Base-by-base conservation (phyloP, 2,888 invertebrate species). In the Pandemis heparana region DNA sequence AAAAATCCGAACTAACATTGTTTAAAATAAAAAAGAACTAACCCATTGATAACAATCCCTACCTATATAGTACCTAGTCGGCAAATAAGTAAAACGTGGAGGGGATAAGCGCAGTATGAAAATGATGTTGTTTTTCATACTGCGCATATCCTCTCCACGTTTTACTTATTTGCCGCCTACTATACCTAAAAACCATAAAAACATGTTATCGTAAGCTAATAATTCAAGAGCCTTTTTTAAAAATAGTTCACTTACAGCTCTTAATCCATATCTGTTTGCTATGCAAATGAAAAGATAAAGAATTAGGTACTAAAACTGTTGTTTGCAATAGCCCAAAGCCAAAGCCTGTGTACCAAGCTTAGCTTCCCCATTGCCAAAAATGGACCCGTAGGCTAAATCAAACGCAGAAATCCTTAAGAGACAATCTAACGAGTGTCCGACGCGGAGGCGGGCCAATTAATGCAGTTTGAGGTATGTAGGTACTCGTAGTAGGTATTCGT, bases 381-480 rank as follows among this genome's bases (percentile, higher is more conserved):
- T 12, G 23, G 2, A 32, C 23, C 23, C 23, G 56, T 10, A 56
- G 53, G 53, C 9, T 12, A 56, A 23, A 56, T 23, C 56, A 23
- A 23, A 56, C 10, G 56, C 18, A 23, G 14, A 18, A 56, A 56
- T 12, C 5, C 56, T 56, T 10, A 18, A 10, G 12, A 6, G 39
- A 6, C 16, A n/a, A 75, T 70, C 70, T 76, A 73, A 76, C 84
- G 79, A 79, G 80, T 71, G 75, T 66, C 77, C 81, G 79, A 79
- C 77, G 65, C 78, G 79, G 77, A 76, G 80, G 75, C 80, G 74
- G 77, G 83, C 81, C 81, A 83, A 85, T 85, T 80, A 88, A 88
- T 90, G 88, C 85, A 79, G 68, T 78, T 80, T 80, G 71, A 80
- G 77, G 78, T 83, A 60, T 53, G 68, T 83, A 60, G 46, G 68